Base-by-base conservation (phyloP, 2,797 vertebrate genomes). In the Notolabrus celidotus region DNA sequence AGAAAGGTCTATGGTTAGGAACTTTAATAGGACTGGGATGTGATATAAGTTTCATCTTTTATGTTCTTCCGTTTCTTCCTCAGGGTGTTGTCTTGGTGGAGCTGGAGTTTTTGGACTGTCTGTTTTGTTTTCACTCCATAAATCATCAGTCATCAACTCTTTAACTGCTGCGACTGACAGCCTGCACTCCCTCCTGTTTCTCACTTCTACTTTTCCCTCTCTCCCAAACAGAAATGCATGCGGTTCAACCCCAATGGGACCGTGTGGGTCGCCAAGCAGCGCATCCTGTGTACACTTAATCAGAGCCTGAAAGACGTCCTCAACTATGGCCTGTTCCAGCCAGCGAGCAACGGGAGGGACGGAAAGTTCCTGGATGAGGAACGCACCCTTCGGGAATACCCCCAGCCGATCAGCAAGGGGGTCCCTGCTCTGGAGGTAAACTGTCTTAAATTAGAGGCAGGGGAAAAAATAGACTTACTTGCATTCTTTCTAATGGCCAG, bases 331-430 rank as follows among this genome's bases (percentile, higher is more conserved):
- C 94, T 99, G 3, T 99, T 98, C 91, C 97, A 99, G 83, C 95
- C 97, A 0, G 94, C 96, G 4, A 95, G 90, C 90, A 92, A 95
- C 0, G 97, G 96, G 7, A 92, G 95, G 5, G 95, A 96, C 0
- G 96, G 97, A 5, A 96, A 96, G 84, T 99, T 99, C 84, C 85
- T 99, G 92, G 97, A 99, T 0, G 97, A 99, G 66, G 97, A 99
- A 23, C 91, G 95, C 15, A 84, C 96, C 23, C 91, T 99, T 1
- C 90, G 95, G 33, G 97, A 99, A 79, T 98, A 97, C 69, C 97
- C 97, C 0, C 97, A 98, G 88, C 95, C 96, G 0, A 80, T 82
- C 77, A 96, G 94, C 91, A 94, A 92, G 75, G 96, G 95, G 0
- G 93, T 98, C 33, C 96, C 97, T 0, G 94, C 93, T 2, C 78